phyloP scores from a whole-genome alignment of 2,888 invertebrate species.

The Dryomyza anilis region DNA sequence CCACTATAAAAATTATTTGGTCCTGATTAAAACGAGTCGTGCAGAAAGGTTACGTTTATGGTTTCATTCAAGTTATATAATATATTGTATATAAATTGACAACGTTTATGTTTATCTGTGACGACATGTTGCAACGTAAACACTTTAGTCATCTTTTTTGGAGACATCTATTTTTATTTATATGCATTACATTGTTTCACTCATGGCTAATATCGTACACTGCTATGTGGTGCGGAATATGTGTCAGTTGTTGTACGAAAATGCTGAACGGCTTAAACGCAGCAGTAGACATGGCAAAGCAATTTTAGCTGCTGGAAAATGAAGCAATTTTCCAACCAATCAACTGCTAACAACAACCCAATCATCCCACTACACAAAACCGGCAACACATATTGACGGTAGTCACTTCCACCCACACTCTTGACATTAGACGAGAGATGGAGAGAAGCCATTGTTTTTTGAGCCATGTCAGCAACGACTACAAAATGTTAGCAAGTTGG shows the following conservation, averaged over 20 bases:
- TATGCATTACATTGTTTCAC: background rate
- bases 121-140: background rate
- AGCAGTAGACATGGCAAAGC: conserved; percentile 11
- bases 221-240: background rate
- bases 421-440: too few species aligned
- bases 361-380: background rate
- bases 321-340: conserved; percentile 23
- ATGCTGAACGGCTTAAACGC: conserved; percentile 12
- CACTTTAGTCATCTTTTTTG: too few species aligned
- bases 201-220: background rate
- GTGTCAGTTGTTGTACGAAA: conserved; percentile 1
- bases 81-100: background rate
- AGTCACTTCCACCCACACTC: too few species aligned
- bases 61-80: too few species aligned
- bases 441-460: conserved; percentile 15
- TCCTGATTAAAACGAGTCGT: too few species aligned
- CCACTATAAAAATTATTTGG: too few species aligned
- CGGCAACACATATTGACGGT: too few species aligned
- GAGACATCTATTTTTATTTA: conserved; percentile 4
- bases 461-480: conserved; percentile 9
- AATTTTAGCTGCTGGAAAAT: conserved; percentile 17
- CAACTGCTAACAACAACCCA: too few species aligned
- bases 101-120: background rate
- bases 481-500: too few species aligned
- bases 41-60: too few species aligned